phyloP scores from a whole-genome alignment of 2,888 invertebrate genomes.

The Ischnura elegans region DNA sequence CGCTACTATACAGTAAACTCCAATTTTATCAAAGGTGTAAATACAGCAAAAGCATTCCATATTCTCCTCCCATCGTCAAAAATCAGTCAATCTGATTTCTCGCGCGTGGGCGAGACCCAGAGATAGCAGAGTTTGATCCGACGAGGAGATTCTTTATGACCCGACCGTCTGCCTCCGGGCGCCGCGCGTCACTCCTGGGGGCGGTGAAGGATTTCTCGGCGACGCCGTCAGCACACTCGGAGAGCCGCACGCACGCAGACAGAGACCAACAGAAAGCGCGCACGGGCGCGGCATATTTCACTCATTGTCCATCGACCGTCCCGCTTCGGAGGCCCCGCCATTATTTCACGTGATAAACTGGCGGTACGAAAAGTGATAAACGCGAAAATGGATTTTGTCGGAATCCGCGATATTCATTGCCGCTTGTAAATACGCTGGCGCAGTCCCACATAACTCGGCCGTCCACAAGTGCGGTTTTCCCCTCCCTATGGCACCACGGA shows the following conservation, averaged over 20 bases:
- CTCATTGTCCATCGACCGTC: constrained; percentile 62
- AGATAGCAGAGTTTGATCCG: constrained; percentile 44
- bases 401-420: constrained; percentile 62
- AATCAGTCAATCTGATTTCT: constrained; percentile 14
- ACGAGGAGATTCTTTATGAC: constrained; percentile 41
- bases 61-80: background rate
- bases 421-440: constrained; percentile 61
- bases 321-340: constrained; percentile 43
- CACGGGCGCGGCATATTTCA: constrained; percentile 53
- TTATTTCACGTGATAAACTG: constrained; percentile 67
- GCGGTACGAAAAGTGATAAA: constrained; percentile 66
- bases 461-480: constrained; percentile 64
- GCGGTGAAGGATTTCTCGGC: constrained; percentile 41
- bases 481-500: no score
- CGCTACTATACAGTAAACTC: no score
- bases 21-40: background rate
- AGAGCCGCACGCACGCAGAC: background rate
- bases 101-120: constrained; percentile 27
- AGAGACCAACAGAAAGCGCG: background rate
- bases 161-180: background rate
- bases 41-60: background rate
- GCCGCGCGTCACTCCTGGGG: constrained; percentile 18
- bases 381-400: constrained; percentile 67
- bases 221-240: constrained; percentile 37
- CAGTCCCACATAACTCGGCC: constrained; percentile 40